Base-by-base conservation (phyloP, 2,113 vertebrate species). In the Podocnemis expansa region DNA sequence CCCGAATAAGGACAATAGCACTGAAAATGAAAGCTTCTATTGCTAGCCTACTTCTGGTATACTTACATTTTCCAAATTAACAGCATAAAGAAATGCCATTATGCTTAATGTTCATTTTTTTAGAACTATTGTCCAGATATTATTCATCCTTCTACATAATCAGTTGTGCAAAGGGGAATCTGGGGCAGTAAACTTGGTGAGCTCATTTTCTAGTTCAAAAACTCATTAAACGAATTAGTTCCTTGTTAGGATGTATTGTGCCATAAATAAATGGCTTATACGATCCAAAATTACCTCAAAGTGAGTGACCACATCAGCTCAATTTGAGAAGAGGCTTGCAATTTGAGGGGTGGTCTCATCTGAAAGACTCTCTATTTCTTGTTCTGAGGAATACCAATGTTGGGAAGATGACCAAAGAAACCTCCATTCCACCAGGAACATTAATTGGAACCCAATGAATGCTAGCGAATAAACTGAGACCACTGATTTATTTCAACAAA, bases 111-210 rank as follows among this genome's bases (percentile, higher is more conserved):
- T 34, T 89, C 56, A 91, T 55, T 88, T 91, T 51, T 80, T n/a
- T 34, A 94, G 87, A 93, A 93, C 63, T 90, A 88, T 58, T 82
- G 94, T 84, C 67, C 82, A 95, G 89, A 80, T 75, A 93, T 70
- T n/a, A 56, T 13, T 54, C 79, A 49, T 73, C 67, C 82, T 93
- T 88, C 89, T 14, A 13, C 90, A 94, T 91, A 93, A 93, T 95
- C 93, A 90, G 55, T 94, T 96, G 70, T 91, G 88, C 93, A 92
- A 90, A 95, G 81, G 31, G 54, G 89, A 90, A 94, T 25, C 41
- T 75, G 51, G 95, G 95, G 47, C 14, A 92, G 27, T 10, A 85
- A 21, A 67, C 11, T 84, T 9, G 81, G 89, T 78, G 56, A 86
- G 49, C 5, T 89, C 38, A 43, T 93, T 88, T 95, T 80, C 85